Conservation (phyloP, 1,140 invertebrate species). For the Zaprionus ornatus region DNA sequence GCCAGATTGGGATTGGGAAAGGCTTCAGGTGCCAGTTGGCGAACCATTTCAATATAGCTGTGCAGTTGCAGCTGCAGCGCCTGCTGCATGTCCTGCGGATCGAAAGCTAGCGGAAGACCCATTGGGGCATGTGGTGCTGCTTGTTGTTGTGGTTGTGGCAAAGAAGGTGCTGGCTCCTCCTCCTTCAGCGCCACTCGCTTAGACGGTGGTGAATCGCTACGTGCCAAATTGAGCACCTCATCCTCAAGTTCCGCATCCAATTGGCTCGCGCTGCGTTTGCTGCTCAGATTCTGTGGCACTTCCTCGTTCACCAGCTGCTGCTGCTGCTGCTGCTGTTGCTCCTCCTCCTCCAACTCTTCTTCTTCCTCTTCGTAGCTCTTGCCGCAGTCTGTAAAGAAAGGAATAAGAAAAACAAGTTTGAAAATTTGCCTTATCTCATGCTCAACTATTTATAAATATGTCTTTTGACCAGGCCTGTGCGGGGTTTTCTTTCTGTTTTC, state of each 20-base stretch:
- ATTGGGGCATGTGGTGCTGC: conserved; percentile 28
- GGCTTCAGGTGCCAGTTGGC: conserved; percentile 66
- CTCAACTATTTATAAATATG: conserved; percentile 51
- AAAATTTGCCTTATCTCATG: conserved; percentile 26
- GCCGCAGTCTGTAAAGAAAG: conserved; percentile 64
- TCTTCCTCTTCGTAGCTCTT: conserved; percentile 67
- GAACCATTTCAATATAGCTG: conserved; percentile 82
- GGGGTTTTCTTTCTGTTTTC: conserved; percentile 66
- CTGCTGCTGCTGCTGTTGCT: background rate
- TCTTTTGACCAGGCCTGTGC: conserved; percentile 7
- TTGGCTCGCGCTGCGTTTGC: conserved; percentile 64
- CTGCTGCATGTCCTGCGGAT: conserved; percentile 74
- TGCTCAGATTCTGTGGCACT: conserved; percentile 70
- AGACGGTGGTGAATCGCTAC: conserved; percentile 39
- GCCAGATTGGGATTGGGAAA: conserved; percentile 73
- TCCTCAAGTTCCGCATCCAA: conserved; percentile 53
- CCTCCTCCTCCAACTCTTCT: conserved; percentile 30
- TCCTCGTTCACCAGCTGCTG: conserved; percentile 28
- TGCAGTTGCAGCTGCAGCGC: conserved; percentile 80
- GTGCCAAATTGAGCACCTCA: conserved; percentile 71
- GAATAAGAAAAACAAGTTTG: conserved; percentile 4
- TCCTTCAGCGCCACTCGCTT: conserved; percentile 50
- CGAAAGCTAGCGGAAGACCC: conserved; percentile 52
- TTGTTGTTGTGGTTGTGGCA: conserved; percentile 1
- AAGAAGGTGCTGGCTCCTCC: background rate